Base-by-base conservation (phyloP, 2,113 vertebrate genomes). In the Promerops cafer region DNA sequence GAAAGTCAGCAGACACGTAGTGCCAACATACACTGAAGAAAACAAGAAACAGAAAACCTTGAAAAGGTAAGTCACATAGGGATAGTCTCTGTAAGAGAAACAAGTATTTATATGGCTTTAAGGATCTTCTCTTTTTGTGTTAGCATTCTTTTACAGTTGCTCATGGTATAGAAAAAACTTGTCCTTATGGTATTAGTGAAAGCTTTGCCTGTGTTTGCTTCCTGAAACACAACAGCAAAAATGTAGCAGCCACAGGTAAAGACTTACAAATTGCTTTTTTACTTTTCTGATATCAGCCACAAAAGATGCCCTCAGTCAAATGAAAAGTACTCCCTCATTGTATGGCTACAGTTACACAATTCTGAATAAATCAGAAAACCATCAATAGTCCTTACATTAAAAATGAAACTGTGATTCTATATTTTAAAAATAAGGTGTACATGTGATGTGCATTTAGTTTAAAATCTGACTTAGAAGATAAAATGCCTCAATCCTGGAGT, bases 391-490 rank as follows among this genome's bases (percentile, higher is more conserved):
- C 71, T 69, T 47, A 44, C 23, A 68, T 53, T 31, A 54, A 56
- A 83, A 64, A 52, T 4, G 1, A 87, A 91, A 81, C 14, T 15
- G 7, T 11, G 11, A 50, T 61, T 77, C 59, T 71, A 1, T 19
- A 79, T 79, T 94, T 93, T 95, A 50, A 8, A 18, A 85, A 35
- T 63, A 88, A 86, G 66, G 42, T 24, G 16, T 44, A 49, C 7
- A 44, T 24, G 10, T 37, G 79, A 91, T 2, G 26, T 50, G 66
- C 54, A 35, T 72, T 84, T 82, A 94, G 33, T 85, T 89, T 91
- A 87, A 97, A 96, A 91, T 18, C 74, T 87, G 45, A 83, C 50
- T 94, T 82, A 64, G 26, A 94, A 87, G 53, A 94, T 65, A 82
- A 89, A 89, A 87, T 40, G 53, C 87, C 50, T 85, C 57, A 95